These are phyloP conservation scores for Calephelis virginiensis DNA, from an alignment of 1,140 invertebrate genomes.

Conservation along the genomic window DNA sequence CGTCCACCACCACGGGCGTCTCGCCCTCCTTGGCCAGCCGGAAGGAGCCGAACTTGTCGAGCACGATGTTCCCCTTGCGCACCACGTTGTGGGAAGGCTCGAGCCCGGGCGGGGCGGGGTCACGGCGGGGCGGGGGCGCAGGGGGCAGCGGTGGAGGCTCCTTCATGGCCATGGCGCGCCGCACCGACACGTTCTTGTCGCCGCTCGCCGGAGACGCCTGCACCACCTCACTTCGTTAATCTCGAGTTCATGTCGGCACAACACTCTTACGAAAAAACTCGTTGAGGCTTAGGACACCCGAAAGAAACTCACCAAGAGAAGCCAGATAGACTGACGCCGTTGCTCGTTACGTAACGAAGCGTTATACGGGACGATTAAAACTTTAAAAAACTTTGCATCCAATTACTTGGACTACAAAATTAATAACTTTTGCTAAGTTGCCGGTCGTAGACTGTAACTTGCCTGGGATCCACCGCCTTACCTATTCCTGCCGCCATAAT, in stretches of 20 bases:
- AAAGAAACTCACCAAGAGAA: too few relatives aligned
- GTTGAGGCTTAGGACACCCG: too few relatives aligned
- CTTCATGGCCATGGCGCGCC: constrained; percentile 80
- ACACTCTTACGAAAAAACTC: background rate
- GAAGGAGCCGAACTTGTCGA: constrained; percentile 84
- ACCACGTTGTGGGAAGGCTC: constrained; percentile 49
- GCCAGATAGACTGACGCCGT: too few relatives aligned
- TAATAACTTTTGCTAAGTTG: too few relatives aligned
- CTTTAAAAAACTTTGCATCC: too few relatives aligned
- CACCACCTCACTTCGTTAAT: background rate
- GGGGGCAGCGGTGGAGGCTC: constrained; percentile 68
- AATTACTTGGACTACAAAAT: too few relatives aligned
- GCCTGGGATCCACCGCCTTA: too few relatives aligned
- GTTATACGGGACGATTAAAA: too few relatives aligned
- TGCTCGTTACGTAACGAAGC: too few relatives aligned
- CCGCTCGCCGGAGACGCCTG: constrained; percentile 43
- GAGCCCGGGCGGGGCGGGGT: constrained; percentile 73
- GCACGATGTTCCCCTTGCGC: constrained; percentile 75
- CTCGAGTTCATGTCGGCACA: too few relatives aligned
- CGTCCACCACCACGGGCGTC: constrained; percentile 64
- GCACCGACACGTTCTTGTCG: constrained; percentile 79
- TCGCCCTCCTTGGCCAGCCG: constrained; percentile 78
- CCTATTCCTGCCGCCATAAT: too few relatives aligned
- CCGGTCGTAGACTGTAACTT: too few relatives aligned
- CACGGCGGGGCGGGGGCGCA: constrained; percentile 59